phyloP scores from a whole-genome alignment of 2,113 vertebrate genomes.

The Ciconia boyciana region DNA sequence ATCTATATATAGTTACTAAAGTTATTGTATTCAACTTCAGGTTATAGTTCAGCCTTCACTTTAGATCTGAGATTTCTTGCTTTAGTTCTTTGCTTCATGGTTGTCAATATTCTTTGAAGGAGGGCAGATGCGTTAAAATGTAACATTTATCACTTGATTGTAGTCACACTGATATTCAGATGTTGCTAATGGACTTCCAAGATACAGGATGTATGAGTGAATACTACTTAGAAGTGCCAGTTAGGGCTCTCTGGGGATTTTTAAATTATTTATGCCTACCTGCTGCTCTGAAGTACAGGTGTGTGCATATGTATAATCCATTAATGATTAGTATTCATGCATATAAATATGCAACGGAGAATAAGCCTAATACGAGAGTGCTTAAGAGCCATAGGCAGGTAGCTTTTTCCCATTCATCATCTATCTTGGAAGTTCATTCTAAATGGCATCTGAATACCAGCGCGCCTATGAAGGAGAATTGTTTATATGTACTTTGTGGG shows the following conservation, averaged over 20 bases:
- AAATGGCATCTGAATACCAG: neutral
- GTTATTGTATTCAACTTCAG: constrained; percentile 14
- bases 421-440: neutral
- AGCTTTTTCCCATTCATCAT: neutral
- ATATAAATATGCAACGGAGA: neutral
- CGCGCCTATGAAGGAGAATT: neutral
- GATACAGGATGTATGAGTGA: neutral
- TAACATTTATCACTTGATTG: neutral
- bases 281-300: neutral
- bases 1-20: constrained; percentile 33
- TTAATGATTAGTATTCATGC: neutral
- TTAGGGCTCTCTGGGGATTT: neutral
- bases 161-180: neutral
- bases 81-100: constrained; percentile 2
- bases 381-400: neutral
- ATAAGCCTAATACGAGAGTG: neutral
- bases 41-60: constrained; percentile 43
- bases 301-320: neutral
- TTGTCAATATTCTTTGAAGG: neutral
- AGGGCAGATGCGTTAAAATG: neutral
- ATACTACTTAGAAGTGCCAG: neutral
- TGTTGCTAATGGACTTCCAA: constrained; percentile 14
- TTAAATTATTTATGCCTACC: constrained; percentile 6
- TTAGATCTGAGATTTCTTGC: neutral
- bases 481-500: constrained; percentile 38